These are phyloP conservation scores for Coelopa pilipes DNA, from an alignment of 2,888 invertebrate genomes.

Conservation along the genomic window DNA sequence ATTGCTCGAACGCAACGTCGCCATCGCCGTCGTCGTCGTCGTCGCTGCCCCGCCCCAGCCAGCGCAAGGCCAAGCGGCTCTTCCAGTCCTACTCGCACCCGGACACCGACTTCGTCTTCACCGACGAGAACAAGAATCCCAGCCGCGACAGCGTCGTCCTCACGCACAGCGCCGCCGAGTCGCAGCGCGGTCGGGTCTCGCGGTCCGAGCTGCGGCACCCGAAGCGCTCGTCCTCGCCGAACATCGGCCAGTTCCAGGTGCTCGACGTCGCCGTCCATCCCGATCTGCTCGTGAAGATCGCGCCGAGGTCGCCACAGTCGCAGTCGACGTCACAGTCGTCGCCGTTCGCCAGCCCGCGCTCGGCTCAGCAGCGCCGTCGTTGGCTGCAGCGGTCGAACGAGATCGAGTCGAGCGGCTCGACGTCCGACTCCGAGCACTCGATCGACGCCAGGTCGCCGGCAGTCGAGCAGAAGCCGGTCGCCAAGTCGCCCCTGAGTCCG, in stretches of 20 bases:
- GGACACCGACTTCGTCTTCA: constrained; percentile 58
- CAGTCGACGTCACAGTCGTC: constrained; percentile 16
- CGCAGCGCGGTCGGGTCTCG: constrained; percentile 50
- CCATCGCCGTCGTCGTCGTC: constrained; percentile 21
- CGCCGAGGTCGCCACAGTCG: constrained; percentile 51
- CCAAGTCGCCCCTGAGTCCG: constrained; percentile 22
- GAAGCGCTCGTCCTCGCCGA: constrained; percentile 57
- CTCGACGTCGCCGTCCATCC: constrained; percentile 60
- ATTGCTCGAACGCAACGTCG: constrained; percentile 22
- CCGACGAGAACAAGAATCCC: constrained; percentile 59
- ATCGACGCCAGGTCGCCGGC: constrained; percentile 33
- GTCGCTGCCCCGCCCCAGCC: constrained; percentile 14
- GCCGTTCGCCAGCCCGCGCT: constrained; percentile 39
- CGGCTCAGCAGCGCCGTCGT: constrained; percentile 49
- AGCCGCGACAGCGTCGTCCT: constrained; percentile 37
- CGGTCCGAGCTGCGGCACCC: constrained; percentile 51
- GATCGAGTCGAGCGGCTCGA: constrained; percentile 52
- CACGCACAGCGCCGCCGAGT: constrained; percentile 42
- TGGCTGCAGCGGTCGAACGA: constrained; percentile 53
- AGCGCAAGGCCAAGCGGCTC: constrained; percentile 49
- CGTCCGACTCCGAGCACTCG: constrained; percentile 50
- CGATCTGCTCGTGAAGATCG: constrained; percentile 57
- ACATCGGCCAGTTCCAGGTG: constrained; percentile 55
- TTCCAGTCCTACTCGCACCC: constrained; percentile 60
- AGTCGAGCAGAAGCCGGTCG: constrained; percentile 1